Evolutionary conservation across 1,140 invertebrate species (phyloP).

Genomic region (Bombus pyrosoma): DNA sequence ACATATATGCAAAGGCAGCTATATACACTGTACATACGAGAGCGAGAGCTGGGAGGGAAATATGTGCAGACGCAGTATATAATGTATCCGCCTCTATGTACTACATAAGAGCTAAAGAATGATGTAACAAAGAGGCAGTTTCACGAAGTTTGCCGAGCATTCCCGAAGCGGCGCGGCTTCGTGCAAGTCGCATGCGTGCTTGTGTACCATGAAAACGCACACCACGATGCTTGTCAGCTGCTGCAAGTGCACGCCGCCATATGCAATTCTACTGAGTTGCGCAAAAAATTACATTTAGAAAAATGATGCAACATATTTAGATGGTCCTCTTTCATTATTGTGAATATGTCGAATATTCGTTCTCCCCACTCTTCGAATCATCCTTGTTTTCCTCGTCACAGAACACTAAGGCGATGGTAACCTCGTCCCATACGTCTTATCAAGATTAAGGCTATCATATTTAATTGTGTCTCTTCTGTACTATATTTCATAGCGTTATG

Average conservation of each 20-base stretch:
- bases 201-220: slow-evolving; percentile 36
- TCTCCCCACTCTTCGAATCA: not conserved
- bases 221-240: slow-evolving; percentile 73
- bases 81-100: slow-evolving; percentile 70
- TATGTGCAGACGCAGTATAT: slow-evolving; percentile 68
- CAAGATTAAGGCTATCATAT: not conserved
- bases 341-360: not conserved
- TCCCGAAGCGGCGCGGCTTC: slow-evolving; percentile 60
- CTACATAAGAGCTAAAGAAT: slow-evolving; percentile 74
- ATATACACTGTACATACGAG: slow-evolving; percentile 60
- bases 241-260: slow-evolving; percentile 74
- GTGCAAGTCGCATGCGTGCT: slow-evolving; percentile 65
- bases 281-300: slow-evolving; percentile 55
- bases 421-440: not conserved
- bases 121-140: slow-evolving; percentile 80
- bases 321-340: slow-evolving; percentile 13
- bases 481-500: slow-evolving; percentile 27
- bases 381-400: not conserved
- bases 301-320: slow-evolving; percentile 43
- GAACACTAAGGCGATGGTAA: not conserved
- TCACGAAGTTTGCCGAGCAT: slow-evolving; percentile 71
- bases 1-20: slow-evolving; percentile 50
- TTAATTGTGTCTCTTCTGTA: not conserved
- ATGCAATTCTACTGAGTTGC: slow-evolving; percentile 76
- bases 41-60: slow-evolving; percentile 59